Evolutionary conservation across 2,888 invertebrate species (phyloP).

Genomic region (Myopa testacea): DNA sequence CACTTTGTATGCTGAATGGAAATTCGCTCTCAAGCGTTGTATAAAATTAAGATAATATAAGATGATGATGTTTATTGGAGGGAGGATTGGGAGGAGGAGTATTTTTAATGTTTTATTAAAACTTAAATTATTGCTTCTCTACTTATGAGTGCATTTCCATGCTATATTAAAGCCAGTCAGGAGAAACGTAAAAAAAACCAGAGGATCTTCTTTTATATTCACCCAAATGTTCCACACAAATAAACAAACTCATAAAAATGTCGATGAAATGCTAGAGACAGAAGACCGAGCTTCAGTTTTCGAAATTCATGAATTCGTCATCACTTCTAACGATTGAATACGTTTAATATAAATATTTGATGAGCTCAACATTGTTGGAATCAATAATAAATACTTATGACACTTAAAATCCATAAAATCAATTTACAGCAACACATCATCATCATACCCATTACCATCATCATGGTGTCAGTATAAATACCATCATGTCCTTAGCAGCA

Average conservation of each 20-base stretch:
- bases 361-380: neutral
- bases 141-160: too few relatives aligned
- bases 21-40: neutral
- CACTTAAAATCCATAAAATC: constrained; percentile 33
- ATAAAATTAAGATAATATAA: neutral
- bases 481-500: neutral
- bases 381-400: constrained; percentile 21
- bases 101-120: too few relatives aligned
- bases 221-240: too few relatives aligned
- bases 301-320: constrained; percentile 9
- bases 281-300: too few relatives aligned
- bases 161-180: too few relatives aligned
- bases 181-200: too few relatives aligned
- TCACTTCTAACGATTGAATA: constrained; percentile 22
- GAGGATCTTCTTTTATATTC: too few relatives aligned
- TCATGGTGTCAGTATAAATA: neutral
- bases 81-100: too few relatives aligned
- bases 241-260: too few relatives aligned
- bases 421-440: constrained; percentile 20
- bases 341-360: constrained; percentile 19
- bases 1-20: neutral
- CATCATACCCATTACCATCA: neutral
- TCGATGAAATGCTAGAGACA: too few relatives aligned
- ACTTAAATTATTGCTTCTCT: too few relatives aligned
- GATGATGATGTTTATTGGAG: neutral